A percentile compares a stretch with the other conserved stretches of the same genome.
These are phyloP conservation scores for Zootermopsis nevadensis DNA, from an alignment of 2,888 invertebrate species.

Conservation along the genomic window DNA sequence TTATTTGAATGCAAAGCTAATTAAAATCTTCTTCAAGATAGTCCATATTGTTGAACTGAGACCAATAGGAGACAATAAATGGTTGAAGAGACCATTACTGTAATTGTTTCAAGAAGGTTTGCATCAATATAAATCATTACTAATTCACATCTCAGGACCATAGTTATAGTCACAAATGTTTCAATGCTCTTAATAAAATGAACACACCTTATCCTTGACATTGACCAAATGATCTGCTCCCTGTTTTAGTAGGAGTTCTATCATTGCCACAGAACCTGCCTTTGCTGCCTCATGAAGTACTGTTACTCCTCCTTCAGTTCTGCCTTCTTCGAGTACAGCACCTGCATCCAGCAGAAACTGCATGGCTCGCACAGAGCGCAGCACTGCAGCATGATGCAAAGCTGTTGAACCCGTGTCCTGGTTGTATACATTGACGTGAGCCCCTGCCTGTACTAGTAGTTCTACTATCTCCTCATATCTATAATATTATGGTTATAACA, in stretches of 20 bases:
- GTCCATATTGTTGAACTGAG: too few species aligned
- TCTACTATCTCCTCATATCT: conserved; percentile 60
- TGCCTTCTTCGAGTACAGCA: conserved; percentile 55
- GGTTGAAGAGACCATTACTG: too few species aligned
- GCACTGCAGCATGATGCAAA: conserved; percentile 61
- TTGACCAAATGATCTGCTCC: conserved; percentile 53
- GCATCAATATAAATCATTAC: too few species aligned
- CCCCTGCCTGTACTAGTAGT: conserved; percentile 58
- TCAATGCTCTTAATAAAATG: not conserved
- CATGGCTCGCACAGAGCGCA: conserved; percentile 59
- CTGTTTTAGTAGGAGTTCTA: conserved; percentile 53
- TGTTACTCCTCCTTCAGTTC: conserved; percentile 56
- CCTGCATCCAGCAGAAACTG: conserved; percentile 60
- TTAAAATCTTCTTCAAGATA: too few species aligned
- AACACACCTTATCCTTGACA: conserved; percentile 52
- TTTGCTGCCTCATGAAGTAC: conserved; percentile 62
- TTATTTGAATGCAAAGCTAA: too few species aligned
- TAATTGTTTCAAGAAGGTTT: too few species aligned
- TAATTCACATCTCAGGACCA: too few species aligned
- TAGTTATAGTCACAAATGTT: too few species aligned
- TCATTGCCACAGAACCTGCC: conserved; percentile 56
- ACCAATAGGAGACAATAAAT: too few species aligned
- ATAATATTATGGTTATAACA: not conserved
- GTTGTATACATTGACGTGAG: conserved; percentile 54
- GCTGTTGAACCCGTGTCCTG: conserved; percentile 59